Evolutionary conservation across 2,113 vertebrate genomes (phyloP), one percentile per base, ranked within the genome.

Genomic region (Hucho hucho): DNA sequence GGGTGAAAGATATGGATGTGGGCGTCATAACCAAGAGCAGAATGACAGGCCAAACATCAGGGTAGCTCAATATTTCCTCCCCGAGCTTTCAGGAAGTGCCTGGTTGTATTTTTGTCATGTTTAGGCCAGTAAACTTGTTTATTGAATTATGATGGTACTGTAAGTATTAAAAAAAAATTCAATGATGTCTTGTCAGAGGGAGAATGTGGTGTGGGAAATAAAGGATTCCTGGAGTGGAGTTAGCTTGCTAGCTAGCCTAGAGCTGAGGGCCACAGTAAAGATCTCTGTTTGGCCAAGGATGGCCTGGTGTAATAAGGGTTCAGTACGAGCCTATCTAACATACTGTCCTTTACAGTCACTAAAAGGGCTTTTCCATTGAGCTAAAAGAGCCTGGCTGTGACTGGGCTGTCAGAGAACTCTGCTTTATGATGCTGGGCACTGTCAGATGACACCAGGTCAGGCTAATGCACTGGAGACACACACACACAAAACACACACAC

Each of bases 341-440:
- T 76, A 53, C 72, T 82, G 86, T 87, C 84, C 78, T 87, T 88
- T 82, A 90, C 11, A 66, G 78, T 65, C 83, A 81, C 75, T 84
- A 76, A 86, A 86, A 79, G 64, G 81, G 63, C 74, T 81, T 81
- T 78, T 86, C 86, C 84, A 78, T 64, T 37, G 32, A 37, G 7
- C 32, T 37, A 6, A 37, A 6, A 37, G 32, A 12, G 32, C 32
- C 32, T 37, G 61, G 61, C 7, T 22, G 7, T 12, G 61, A 9
- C 32, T 37, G 61, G 73, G 85, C 86, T 84, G 84, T 82, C 87
- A 80, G 80, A 84, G 81, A 80, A 82, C 87, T 87, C 86, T 81
- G 83, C 83, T 87, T 87, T 81, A 82, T 87, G 82, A 86, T 79
- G 73, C 81, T 56, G 79, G 75, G 70, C 26, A 46, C 74, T 84